A percentile compares a stretch with the other conserved stretches of the same genome.
These are phyloP conservation scores for Clistopyga incitator DNA, from an alignment of 2,888 invertebrate species.

Conservation along the genomic window DNA sequence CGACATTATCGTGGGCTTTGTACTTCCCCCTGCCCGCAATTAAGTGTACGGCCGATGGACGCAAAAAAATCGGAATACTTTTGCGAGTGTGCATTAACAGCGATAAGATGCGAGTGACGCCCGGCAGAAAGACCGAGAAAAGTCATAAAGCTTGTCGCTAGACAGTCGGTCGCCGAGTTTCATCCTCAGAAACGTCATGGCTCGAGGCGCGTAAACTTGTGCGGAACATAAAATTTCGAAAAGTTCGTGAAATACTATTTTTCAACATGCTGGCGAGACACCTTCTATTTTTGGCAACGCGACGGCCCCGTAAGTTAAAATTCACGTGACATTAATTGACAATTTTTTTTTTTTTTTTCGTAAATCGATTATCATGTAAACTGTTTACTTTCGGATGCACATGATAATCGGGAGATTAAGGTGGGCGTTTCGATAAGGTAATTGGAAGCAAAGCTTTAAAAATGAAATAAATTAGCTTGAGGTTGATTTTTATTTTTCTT, in stretches of 20 bases:
- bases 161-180: constrained; percentile 80
- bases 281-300: constrained; percentile 82
- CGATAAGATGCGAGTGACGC: constrained; percentile 34
- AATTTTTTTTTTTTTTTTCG: constrained; percentile 14
- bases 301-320: constrained; percentile 80
- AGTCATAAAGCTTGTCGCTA: constrained; percentile 75
- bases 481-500: too few relatives aligned
- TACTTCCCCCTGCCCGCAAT: background rate
- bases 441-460: background rate
- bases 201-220: constrained; percentile 17
- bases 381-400: background rate
- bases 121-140: constrained; percentile 30
- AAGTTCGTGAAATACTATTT: constrained; percentile 46
- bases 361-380: background rate
- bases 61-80: background rate
- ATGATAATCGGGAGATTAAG: background rate
- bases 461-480: too few relatives aligned
- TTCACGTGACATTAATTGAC: background rate
- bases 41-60: background rate
- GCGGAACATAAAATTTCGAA: background rate
- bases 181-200: constrained; percentile 44
- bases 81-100: background rate
- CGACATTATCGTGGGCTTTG: constrained; percentile 9
- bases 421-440: background rate
- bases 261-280: constrained; percentile 81